Percentiles rank a stretch among this genome's conserved stretches.
Conservation (phyloP, 2,888 invertebrate genomes). For the Hedya salicella region DNA sequence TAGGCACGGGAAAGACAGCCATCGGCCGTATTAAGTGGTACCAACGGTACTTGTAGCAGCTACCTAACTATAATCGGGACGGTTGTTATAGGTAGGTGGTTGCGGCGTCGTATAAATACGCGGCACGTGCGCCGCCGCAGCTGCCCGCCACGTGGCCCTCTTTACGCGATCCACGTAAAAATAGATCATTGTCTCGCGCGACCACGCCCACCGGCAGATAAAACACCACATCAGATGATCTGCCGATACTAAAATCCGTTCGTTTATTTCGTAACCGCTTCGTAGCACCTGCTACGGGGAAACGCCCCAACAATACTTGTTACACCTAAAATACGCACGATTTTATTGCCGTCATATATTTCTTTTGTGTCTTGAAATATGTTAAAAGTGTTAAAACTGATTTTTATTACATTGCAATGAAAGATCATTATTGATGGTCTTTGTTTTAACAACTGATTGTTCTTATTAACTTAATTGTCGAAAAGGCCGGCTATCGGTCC, state of each 20-base stretch:
- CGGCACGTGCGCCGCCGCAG: conserved; percentile 81
- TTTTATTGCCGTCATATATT: conserved; percentile 34
- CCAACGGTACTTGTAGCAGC: too few species aligned
- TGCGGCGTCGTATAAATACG: conserved; percentile 72
- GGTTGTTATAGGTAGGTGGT: conserved; percentile 42
- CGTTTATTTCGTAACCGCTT: conserved; percentile 69
- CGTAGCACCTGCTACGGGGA: conserved; percentile 54
- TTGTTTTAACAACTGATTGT: not conserved
- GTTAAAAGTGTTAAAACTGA: conserved; percentile 25
- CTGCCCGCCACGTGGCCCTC: conserved; percentile 82
- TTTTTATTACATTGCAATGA: conserved; percentile 25
- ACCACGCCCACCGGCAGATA: conserved; percentile 80
- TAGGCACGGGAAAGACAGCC: not conserved
- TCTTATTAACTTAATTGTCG: too few species aligned
- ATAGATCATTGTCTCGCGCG: conserved; percentile 81
- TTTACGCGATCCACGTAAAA: conserved; percentile 74
- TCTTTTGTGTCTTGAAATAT: conserved; percentile 32
- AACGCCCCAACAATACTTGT: conserved; percentile 37
- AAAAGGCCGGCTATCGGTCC: too few species aligned
- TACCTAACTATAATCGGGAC: conserved; percentile 19
- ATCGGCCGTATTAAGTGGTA: too few species aligned
- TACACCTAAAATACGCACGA: conserved; percentile 28
- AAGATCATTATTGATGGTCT: conserved; percentile 11
- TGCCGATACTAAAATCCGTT: conserved; percentile 68
- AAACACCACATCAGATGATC: conserved; percentile 82